Base-by-base conservation (phyloP, 2,888 invertebrate genomes). In the Epirrhoe alternata region DNA sequence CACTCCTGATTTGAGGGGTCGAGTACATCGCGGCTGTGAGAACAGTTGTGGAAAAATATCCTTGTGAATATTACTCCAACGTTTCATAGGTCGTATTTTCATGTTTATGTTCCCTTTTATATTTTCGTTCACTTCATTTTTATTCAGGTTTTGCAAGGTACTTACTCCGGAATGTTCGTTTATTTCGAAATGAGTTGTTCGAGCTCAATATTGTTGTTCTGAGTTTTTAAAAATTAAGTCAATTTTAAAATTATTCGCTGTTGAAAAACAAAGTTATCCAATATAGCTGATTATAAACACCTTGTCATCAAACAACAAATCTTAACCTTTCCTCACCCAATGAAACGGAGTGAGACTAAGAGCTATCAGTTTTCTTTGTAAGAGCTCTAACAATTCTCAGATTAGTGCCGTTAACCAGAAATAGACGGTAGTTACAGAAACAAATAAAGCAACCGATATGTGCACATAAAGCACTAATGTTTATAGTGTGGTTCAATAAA, bases 401-500 rank as follows among this genome's bases (percentile, higher is more conserved):
- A 56, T 33, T 47, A 47, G 54, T 49, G 14, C 55, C 58, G 51
- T 51, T 47, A 60, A 7, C 62, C 59, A 47, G 38, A 51, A 63
- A 60, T 52, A 63, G 66, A 50, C 50, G 51, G 61, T 31, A 65
- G 68, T 61, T 55, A 69, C 67, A 65, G 57, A 61, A 73, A 76
- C 75, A 72, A 70, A 78, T 76, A 73, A 75, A 72, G 47, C 67
- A 67, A 47, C 68, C 66, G 61, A 70, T 78, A 73, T 73, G 73
- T 68, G 66, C 68, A 35, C 68, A 58, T 66, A 70, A 64, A 71
- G 70, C 59, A 69, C 72, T 70, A 69, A 74, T 74, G 77, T 80
- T 82, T 79, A 79, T 76, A 62, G 77, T 65, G 70, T 61, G 68
- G 61, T 68, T 66, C 78, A 64, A 78, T 80, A 80, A 81, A 84